Conservation (phyloP, 2,113 vertebrate species). For the Colossoma macropomum region DNA sequence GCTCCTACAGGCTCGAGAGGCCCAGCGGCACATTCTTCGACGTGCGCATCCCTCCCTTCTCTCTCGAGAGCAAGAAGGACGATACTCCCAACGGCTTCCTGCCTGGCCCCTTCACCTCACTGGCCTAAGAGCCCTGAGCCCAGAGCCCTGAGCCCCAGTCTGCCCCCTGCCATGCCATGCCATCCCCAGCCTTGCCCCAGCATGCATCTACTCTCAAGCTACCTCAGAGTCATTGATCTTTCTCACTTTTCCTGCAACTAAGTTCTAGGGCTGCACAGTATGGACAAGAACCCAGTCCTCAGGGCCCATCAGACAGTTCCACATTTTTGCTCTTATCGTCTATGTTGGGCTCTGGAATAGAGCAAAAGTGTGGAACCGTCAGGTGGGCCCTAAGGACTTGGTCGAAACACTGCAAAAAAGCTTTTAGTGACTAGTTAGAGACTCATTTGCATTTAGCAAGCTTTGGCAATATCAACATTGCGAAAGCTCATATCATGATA, state of each 20-base stretch:
- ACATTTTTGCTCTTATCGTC: background rate
- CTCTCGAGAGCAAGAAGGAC: slow-evolving; percentile 90
- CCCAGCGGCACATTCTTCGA: slow-evolving; percentile 89
- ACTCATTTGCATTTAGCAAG: no score
- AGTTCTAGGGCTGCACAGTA: background rate
- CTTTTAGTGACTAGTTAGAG: no score
- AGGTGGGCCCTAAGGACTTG: no score
- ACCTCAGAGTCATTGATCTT: background rate
- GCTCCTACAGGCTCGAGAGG: slow-evolving; percentile 88
- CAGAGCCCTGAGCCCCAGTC: slow-evolving; percentile 17
- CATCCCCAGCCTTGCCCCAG: background rate
- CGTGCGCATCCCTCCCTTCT: slow-evolving; percentile 90
- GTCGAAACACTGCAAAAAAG: no score
- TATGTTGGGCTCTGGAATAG: background rate
- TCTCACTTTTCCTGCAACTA: no score
- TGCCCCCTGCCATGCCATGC: background rate
- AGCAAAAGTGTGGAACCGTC: no score
- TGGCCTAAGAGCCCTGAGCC: slow-evolving; percentile 53
- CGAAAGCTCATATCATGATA: no score
- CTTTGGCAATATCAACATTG: no score
- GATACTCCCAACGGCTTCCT: slow-evolving; percentile 67
- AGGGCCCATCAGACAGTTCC: no score
- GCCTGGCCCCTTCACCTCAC: slow-evolving; percentile 65
- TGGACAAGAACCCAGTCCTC: no score
- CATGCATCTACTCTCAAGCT: background rate